A percentile compares a stretch with the other conserved stretches of the same genome.
Evolutionary conservation across 2,113 vertebrate species (phyloP).

Genomic region (Mastomys coucha): DNA sequence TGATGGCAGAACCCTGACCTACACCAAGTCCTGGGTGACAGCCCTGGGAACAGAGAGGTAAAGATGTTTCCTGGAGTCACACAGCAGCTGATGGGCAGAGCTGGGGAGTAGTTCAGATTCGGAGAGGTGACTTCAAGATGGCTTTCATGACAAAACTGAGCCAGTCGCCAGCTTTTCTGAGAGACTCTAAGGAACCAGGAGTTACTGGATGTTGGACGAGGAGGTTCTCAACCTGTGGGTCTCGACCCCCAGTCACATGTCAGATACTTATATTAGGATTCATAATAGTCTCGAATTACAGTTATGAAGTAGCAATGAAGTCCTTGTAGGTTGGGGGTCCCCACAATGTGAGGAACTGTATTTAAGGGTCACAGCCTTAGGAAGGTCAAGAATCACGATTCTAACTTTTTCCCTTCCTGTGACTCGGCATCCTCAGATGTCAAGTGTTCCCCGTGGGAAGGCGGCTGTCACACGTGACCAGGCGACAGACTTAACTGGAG

Average conservation of each 20-base stretch:
- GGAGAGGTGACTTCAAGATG: background rate
- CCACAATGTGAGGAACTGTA: background rate
- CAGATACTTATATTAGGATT: too few species aligned
- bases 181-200: background rate
- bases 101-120: background rate
- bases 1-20: background rate
- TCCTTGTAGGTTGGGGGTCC: background rate
- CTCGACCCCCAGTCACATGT: background rate
- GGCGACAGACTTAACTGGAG: background rate
- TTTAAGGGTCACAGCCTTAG: background rate
- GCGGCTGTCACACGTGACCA: rapidly evolving
- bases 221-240: too few species aligned
- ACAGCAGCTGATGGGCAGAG: background rate
- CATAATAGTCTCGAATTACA: background rate
- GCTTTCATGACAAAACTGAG: background rate
- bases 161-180: background rate
- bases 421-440: background rate
- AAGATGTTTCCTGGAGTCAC: constrained; percentile 19
- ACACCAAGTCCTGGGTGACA: background rate
- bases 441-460: background rate
- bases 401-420: background rate
- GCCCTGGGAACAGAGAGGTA: constrained; percentile 39
- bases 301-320: background rate
- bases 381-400: background rate
- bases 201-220: background rate